Percentiles rank a stretch among this genome's conserved stretches.
Evolutionary conservation across 2,888 invertebrate genomes (phyloP).

Genomic region (Leptinotarsa juncta): DNA sequence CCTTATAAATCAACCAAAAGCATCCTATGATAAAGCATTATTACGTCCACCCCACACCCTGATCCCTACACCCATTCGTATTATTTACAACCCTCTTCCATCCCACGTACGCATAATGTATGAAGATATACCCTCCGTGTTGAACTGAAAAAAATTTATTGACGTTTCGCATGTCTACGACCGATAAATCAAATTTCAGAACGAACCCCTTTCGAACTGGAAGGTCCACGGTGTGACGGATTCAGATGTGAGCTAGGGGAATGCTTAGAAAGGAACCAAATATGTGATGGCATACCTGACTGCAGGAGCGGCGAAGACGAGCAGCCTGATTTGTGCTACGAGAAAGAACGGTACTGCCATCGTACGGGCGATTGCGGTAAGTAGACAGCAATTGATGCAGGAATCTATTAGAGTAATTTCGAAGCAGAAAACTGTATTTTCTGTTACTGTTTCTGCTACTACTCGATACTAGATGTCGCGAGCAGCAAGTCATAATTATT

Average conservation of each 20-base stretch:
- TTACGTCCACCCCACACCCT: not conserved
- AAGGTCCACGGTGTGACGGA: slow-evolving; percentile 68
- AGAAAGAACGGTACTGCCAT: slow-evolving; percentile 53
- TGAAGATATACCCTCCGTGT: slow-evolving; percentile 5
- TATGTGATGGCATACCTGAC: slow-evolving; percentile 77
- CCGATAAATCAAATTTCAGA: slow-evolving; percentile 39
- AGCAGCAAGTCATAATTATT: not conserved
- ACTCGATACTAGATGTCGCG: not conserved
- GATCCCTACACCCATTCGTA: not conserved
- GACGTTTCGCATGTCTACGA: slow-evolving; percentile 15
- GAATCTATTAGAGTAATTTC: not conserved
- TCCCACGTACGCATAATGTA: slow-evolving; percentile 2
- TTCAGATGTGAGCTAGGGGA: slow-evolving; percentile 77
- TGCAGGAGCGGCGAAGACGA: slow-evolving; percentile 81
- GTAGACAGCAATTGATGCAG: slow-evolving; percentile 14
- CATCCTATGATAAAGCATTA: too few relatives aligned
- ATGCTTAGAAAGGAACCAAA: slow-evolving; percentile 71
- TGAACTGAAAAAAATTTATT: slow-evolving; percentile 20
- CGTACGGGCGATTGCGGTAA: slow-evolving; percentile 56
- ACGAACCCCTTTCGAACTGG: slow-evolving; percentile 22
- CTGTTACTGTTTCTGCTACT: not conserved
- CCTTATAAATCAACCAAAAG: too few relatives aligned
- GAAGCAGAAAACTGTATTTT: not conserved
- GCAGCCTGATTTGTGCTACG: slow-evolving; percentile 65
- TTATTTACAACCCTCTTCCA: not conserved